phyloP scores from a whole-genome alignment of 2,888 invertebrate genomes.

The Operophtera brumata region DNA sequence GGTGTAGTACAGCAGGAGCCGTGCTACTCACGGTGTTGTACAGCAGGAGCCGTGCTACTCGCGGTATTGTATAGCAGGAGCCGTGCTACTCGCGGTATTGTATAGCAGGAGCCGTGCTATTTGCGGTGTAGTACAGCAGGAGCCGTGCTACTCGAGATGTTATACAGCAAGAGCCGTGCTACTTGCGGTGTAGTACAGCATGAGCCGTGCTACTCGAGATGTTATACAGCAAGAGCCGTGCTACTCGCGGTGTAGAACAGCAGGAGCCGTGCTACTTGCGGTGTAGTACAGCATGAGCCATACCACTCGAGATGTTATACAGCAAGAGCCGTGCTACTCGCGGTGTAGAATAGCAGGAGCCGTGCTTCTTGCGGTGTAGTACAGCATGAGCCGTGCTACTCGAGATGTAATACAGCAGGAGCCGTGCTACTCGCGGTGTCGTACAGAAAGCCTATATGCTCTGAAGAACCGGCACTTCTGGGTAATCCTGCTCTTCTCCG shows the following conservation, averaged over 20 bases:
- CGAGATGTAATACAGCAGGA: background rate
- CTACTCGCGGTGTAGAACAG: background rate
- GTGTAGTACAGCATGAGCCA: too few relatives aligned
- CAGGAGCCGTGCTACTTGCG: too few relatives aligned
- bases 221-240: background rate
- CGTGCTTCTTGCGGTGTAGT: too few relatives aligned
- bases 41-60: background rate
- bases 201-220: background rate
- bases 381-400: too few relatives aligned
- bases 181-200: background rate
- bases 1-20: too few relatives aligned
- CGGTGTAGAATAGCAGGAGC: too few relatives aligned
- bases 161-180: too few relatives aligned
- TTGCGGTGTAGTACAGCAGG: background rate
- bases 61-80: background rate
- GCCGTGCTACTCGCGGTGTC: background rate
- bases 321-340: too few relatives aligned
- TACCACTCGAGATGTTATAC: too few relatives aligned
- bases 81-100: background rate
- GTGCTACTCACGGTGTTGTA: too few relatives aligned
- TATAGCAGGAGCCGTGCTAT: background rate
- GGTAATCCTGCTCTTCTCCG: slow-evolving; percentile 45
- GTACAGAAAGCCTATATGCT: slow-evolving; percentile 13
- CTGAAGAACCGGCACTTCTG: slow-evolving; percentile 26
- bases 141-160: too few relatives aligned